These are phyloP conservation scores for Albula goreensis DNA, from an alignment of 2,113 vertebrate genomes.

Conservation along the genomic window DNA sequence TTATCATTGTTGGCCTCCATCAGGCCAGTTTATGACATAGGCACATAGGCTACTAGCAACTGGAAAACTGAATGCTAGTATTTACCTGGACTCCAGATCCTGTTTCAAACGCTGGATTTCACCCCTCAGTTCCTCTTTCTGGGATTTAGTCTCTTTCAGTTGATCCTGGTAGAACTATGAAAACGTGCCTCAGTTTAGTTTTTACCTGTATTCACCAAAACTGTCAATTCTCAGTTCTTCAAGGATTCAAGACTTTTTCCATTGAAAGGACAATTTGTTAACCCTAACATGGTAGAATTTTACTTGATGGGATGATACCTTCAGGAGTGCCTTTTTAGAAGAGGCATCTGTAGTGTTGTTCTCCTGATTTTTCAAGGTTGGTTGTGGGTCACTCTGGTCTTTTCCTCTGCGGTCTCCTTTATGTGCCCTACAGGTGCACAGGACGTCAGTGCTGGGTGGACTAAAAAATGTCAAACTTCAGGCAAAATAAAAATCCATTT, in stretches of 20 bases:
- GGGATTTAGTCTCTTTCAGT: slow-evolving; percentile 67
- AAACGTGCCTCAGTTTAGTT: too few species aligned
- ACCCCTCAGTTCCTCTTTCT: slow-evolving; percentile 68
- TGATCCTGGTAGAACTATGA: slow-evolving; percentile 79
- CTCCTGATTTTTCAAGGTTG: not conserved
- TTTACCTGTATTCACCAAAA: too few species aligned
- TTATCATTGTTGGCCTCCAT: too few species aligned
- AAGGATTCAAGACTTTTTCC: not conserved
- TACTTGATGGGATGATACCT: slow-evolving; percentile 58
- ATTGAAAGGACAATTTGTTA: not conserved
- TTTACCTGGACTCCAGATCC: slow-evolving; percentile 76
- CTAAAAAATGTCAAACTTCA: not conserved
- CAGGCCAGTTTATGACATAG: not conserved
- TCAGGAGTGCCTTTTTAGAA: slow-evolving; percentile 71
- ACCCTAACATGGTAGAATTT: not conserved
- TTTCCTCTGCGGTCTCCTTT: not conserved
- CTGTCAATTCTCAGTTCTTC: not conserved
- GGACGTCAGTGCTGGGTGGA: not conserved
- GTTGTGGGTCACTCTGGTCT: not conserved
- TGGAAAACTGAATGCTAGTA: not conserved
- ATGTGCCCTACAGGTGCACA: not conserved
- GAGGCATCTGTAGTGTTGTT: not conserved
- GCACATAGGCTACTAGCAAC: not conserved
- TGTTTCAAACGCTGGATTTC: slow-evolving; percentile 73
- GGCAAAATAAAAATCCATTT: not conserved